A percentile compares a stretch with the other conserved stretches of the same genome.
phyloP scores from a whole-genome alignment of 1,140 invertebrate species.

The Phenacoccus solenopsis region DNA sequence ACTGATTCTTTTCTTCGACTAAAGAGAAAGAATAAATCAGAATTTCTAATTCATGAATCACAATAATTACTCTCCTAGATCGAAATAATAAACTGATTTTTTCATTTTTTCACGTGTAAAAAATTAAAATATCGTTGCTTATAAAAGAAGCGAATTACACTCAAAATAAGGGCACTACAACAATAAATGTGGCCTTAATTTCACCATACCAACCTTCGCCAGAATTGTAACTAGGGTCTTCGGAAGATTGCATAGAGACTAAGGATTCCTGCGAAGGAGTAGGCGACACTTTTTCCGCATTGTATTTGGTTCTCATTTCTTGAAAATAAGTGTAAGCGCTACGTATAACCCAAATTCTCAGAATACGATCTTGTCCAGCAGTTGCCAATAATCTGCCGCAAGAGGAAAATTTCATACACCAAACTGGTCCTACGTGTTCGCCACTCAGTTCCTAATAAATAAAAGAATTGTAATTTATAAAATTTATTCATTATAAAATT shows the following conservation, averaged over 20 bases:
- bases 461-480: background rate
- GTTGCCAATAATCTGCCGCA: slow-evolving; percentile 87
- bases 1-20: too few relatives aligned
- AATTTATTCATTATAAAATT: background rate
- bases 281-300: slow-evolving; percentile 74
- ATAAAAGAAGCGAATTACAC: too few relatives aligned
- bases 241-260: slow-evolving; percentile 55
- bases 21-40: too few relatives aligned
- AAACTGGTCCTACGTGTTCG: slow-evolving; percentile 83
- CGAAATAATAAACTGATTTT: too few relatives aligned
- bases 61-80: too few relatives aligned
- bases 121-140: too few relatives aligned
- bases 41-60: too few relatives aligned
- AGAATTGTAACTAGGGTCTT: slow-evolving; percentile 34
- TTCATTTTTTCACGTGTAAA: too few relatives aligned
- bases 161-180: too few relatives aligned
- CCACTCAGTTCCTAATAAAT: slow-evolving; percentile 52
- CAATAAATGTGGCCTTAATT: too few relatives aligned
- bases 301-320: slow-evolving; percentile 88
- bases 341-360: slow-evolving; percentile 86
- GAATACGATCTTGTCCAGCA: slow-evolving; percentile 85
- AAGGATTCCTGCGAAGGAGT: slow-evolving; percentile 80
- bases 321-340: slow-evolving; percentile 71
- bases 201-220: too few relatives aligned
- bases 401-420: slow-evolving; percentile 97